Base-by-base conservation (phyloP, 2,113 vertebrate genomes). In the Sclerurus mexicanus region DNA sequence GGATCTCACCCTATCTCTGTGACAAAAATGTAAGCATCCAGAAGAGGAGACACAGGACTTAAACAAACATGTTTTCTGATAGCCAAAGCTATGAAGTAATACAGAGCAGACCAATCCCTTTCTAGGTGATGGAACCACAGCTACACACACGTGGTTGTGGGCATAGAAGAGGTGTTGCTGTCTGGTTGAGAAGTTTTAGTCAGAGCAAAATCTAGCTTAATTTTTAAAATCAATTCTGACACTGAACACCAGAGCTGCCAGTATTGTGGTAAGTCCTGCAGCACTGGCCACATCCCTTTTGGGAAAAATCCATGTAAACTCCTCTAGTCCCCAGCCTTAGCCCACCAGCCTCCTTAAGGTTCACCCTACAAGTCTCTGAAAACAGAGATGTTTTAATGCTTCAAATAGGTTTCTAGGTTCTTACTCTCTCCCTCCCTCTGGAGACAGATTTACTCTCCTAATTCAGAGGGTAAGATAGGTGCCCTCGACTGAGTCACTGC, bases 221-320 rank as follows among this genome's bases (percentile, higher is more conserved):
- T 28, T 80, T 76, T 71, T 47, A 85, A 78, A 93, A 81, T 47
- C 17, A 52, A 15, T 30, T 35, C 18, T 62, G 35, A 30, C 14
- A 49, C 69, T 76, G 55, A 87, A 89, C 39, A 33, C 30, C 50
- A 90, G 53, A 67, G 50, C 44, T 93, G 47, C 24, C 50, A 50
- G 28, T 31, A 42, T 5, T 66, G 60, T 88, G 72, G 12, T 39
- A 92, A 4, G 2, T 49, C 47, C 31, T 46, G 28, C 1, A 2
- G 39, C 52, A 62, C 23, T 59, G 20, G 14, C 25, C 27, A 82
- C 49, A 62, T 64, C 8, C 44, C 7, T 50, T 87, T 6, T 46
- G 68, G n/a, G 30, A 27, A 78, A 42, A 0, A 3, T 4, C 13
- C 35, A 33, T 1, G 7, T 3, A 58, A 79, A 55, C 4, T 69